Evolutionary conservation across 2,888 invertebrate species (phyloP).

Genomic region (Xanthorhoe designata): DNA sequence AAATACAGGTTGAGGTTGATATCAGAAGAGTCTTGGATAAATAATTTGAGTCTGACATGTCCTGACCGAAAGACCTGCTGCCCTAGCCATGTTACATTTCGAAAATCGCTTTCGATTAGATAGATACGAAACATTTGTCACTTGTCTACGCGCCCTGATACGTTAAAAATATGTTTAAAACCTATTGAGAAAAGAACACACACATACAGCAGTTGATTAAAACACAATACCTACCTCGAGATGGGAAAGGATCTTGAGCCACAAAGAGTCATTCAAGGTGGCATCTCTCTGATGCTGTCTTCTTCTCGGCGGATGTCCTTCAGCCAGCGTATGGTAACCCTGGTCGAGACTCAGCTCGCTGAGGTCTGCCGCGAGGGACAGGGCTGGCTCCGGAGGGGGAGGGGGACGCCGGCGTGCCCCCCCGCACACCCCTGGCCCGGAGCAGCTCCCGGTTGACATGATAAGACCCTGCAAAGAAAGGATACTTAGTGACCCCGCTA

Average conservation of each 20-base stretch:
- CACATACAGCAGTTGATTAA: no score
- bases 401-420: slow-evolving; percentile 77
- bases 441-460: slow-evolving; percentile 78
- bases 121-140: no score
- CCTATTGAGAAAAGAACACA: no score
- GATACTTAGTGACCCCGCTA: background rate
- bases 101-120: no score
- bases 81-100: no score
- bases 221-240: slow-evolving; percentile 69
- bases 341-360: slow-evolving; percentile 90
- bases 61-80: no score
- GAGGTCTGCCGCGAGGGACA: slow-evolving; percentile 76
- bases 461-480: slow-evolving; percentile 59
- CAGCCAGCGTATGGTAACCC: slow-evolving; percentile 92
- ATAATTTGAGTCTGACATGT: no score
- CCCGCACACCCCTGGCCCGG: slow-evolving; percentile 74
- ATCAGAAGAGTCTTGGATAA: no score
- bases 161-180: no score
- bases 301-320: slow-evolving; percentile 86
- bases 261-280: slow-evolving; percentile 73
- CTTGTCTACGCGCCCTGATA: no score
- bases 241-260: slow-evolving; percentile 75
- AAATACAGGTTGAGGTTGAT: no score
- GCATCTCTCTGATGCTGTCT: slow-evolving; percentile 62
- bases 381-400: slow-evolving; percentile 77